A percentile compares a stretch with the other conserved stretches of the same genome.
phyloP scores from a whole-genome alignment of 2,888 invertebrate genomes.

The Palloptera scutellata region DNA sequence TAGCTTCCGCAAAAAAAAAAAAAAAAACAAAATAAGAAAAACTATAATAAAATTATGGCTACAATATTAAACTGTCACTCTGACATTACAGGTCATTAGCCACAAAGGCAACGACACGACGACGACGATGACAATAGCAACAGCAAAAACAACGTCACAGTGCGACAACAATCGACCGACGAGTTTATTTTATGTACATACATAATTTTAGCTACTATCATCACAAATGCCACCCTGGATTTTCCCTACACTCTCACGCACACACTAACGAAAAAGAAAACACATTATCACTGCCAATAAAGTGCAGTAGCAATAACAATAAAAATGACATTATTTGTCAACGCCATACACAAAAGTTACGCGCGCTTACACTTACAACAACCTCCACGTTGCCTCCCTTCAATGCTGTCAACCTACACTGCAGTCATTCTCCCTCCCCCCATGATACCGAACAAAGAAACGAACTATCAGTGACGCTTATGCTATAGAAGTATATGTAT shows the following conservation, averaged over 20 bases:
- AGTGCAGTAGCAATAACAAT: conserved; percentile 31
- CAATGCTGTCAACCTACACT: not conserved
- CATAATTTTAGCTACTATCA: too few relatives aligned
- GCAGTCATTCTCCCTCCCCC: conserved; percentile 14
- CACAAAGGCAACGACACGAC: conserved; percentile 10
- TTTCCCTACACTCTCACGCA: not conserved
- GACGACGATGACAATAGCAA: not conserved
- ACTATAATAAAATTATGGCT: conserved; percentile 8
- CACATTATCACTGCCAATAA: conserved; percentile 18
- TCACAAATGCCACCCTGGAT: too few relatives aligned
- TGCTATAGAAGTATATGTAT: conserved; percentile 19
- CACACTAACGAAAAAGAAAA: not conserved
- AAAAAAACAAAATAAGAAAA: not conserved
- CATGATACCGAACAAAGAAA: conserved; percentile 21
- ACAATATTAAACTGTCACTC: conserved; percentile 17
- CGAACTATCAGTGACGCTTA: conserved; percentile 27
- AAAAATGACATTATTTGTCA: conserved; percentile 41
- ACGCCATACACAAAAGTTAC: conserved; percentile 31
- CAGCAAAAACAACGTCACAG: not conserved
- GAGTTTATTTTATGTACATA: too few relatives aligned
- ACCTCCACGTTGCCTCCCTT: too few relatives aligned
- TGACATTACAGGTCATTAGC: conserved; percentile 26
- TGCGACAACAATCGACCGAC: not conserved
- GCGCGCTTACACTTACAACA: not conserved
- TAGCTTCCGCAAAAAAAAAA: not conserved